These are phyloP conservation scores for Proteles cristata DNA, from an alignment of 2,113 vertebrate genomes.

Conservation along the genomic window DNA sequence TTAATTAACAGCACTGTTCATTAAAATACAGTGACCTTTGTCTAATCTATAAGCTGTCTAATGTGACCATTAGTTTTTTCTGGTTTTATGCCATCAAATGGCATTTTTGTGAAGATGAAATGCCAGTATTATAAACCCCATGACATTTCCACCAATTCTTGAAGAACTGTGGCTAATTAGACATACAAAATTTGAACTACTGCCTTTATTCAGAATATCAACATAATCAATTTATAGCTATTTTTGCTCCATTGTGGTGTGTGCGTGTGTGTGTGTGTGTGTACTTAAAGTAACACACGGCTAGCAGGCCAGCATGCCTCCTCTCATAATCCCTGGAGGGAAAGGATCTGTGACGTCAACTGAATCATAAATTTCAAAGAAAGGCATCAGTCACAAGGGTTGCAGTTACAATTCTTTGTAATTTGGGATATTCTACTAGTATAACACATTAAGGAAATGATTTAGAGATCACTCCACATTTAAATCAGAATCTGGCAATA, in stretches of 20 bases:
- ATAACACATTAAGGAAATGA: conserved; percentile 7
- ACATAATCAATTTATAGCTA: conserved; percentile 66
- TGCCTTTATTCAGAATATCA: conserved; percentile 56
- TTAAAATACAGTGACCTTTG: conserved; percentile 79
- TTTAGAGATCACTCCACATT: neutral
- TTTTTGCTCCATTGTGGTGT: conserved; percentile 45
- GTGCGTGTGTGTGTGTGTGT: neutral
- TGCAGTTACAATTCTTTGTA: conserved; percentile 23
- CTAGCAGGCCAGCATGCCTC: neutral
- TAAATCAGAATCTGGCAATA: conserved; percentile 33
- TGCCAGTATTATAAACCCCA: conserved; percentile 9
- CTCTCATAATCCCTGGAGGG: neutral
- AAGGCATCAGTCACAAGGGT: conserved; percentile 30
- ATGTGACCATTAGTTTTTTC: conserved; percentile 66
- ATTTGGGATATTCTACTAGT: conserved; percentile 41
- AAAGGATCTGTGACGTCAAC: conserved; percentile 44
- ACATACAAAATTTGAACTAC: conserved; percentile 49
- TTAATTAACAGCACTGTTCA: conserved; percentile 78
- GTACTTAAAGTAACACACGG: conserved; percentile 38
- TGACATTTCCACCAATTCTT: conserved; percentile 63
- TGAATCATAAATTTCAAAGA: conserved; percentile 6
- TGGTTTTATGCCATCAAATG: conserved; percentile 58
- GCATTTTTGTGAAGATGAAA: conserved; percentile 67
- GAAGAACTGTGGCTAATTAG: conserved; percentile 71
- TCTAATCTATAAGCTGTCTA: conserved; percentile 78